Evolutionary conservation across 2,888 invertebrate genomes (phyloP).

Genomic region (Gastrophysa polygoni): DNA sequence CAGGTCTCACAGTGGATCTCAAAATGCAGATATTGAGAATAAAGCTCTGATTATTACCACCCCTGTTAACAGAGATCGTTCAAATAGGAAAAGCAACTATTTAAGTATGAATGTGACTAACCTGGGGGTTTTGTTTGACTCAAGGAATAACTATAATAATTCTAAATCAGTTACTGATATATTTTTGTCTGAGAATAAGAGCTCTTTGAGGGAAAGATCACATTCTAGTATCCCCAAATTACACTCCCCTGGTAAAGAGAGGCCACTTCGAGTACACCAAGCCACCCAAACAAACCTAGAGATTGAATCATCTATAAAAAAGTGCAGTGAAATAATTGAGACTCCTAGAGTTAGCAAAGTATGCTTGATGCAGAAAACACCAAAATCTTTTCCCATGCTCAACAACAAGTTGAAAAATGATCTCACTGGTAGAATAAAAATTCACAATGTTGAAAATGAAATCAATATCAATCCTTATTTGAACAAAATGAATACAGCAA

Average conservation of each 20-base stretch:
- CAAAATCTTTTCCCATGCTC: slow-evolving; percentile 4
- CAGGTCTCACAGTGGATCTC: not conserved
- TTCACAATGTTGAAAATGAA: slow-evolving; percentile 19
- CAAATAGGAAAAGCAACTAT: slow-evolving; percentile 18
- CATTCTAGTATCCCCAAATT: slow-evolving; percentile 42
- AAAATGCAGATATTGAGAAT: not conserved
- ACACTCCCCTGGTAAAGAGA: slow-evolving; percentile 41
- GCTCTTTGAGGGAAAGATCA: slow-evolving; percentile 23
- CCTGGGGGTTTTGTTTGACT: slow-evolving; percentile 43
- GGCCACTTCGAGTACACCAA: slow-evolving; percentile 30
- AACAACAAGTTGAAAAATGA: slow-evolving; percentile 17
- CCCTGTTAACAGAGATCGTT: slow-evolving; percentile 35
- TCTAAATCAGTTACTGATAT: slow-evolving; percentile 23
- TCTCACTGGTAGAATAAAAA: not conserved
- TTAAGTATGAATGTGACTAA: slow-evolving; percentile 42
- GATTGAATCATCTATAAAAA: slow-evolving; percentile 21
- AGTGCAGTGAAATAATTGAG: slow-evolving; percentile 19
- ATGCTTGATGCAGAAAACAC: slow-evolving; percentile 11
- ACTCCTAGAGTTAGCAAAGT: slow-evolving; percentile 30
- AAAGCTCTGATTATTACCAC: slow-evolving; percentile 14
- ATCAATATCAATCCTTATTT: slow-evolving; percentile 41
- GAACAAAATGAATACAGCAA: slow-evolving; percentile 33
- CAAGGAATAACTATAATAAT: slow-evolving; percentile 31
- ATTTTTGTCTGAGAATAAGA: slow-evolving; percentile 16
- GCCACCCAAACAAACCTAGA: slow-evolving; percentile 28